Conservation (phyloP, 2,888 invertebrate species). For the Ferdinandea cuprea region DNA sequence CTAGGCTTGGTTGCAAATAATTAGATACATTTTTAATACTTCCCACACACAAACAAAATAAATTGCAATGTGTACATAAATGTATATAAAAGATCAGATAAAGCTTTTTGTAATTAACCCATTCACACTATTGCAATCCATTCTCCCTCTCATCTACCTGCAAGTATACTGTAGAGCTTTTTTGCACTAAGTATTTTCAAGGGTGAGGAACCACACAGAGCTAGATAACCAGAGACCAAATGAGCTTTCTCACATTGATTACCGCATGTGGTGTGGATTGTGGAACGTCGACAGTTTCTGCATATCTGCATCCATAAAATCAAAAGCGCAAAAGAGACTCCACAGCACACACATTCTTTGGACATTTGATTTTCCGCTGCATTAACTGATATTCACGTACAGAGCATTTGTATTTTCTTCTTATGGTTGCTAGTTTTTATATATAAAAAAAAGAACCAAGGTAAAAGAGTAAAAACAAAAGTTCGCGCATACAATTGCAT, state of each 20-base stretch:
- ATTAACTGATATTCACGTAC: no score
- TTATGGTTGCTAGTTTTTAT: no score
- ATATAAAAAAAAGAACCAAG: no score
- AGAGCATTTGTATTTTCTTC: conserved; percentile 14
- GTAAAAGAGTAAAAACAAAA: not conserved
- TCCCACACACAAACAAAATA: not conserved
- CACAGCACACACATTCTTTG: conserved; percentile 13
- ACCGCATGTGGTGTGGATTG: conserved; percentile 79
- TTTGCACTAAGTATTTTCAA: conserved; percentile 34
- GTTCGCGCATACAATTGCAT: conserved; percentile 1
- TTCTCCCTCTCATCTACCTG: not conserved
- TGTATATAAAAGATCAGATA: conserved; percentile 36
- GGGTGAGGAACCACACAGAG: not conserved
- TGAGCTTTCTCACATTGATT: conserved; percentile 26
- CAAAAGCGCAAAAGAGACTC: conserved; percentile 20
- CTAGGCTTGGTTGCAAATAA: no score
- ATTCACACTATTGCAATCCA: conserved; percentile 28
- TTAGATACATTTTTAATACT: conserved; percentile 3
- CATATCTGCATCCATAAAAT: conserved; percentile 45
- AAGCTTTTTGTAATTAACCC: conserved; percentile 18
- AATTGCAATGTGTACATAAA: conserved; percentile 39
- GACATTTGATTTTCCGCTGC: conserved; percentile 18
- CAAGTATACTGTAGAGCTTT: conserved; percentile 13
- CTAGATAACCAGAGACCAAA: not conserved
- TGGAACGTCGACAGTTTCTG: conserved; percentile 80